Evolutionary conservation across 2,888 invertebrate genomes (phyloP).

Genomic region (Seira ritae): DNA sequence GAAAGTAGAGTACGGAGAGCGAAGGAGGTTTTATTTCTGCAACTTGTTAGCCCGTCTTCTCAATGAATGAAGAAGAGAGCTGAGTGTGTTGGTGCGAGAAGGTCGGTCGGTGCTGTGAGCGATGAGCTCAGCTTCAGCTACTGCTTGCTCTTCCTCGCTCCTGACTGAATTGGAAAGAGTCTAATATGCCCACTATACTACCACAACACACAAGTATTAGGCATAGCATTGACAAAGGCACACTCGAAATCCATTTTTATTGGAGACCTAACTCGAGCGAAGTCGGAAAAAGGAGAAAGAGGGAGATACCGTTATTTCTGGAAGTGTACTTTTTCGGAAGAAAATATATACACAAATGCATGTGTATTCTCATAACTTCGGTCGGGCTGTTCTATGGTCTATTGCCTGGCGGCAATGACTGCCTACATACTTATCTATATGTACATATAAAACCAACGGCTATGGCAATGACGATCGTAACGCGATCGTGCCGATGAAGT

Average conservation of each 20-base stretch:
- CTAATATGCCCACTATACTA: too few relatives aligned
- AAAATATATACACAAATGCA: not conserved
- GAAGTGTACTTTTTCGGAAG: not conserved
- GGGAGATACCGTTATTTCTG: too few relatives aligned
- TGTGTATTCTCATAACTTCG: not conserved
- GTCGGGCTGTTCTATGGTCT: not conserved
- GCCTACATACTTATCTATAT: too few relatives aligned
- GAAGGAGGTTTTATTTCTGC: not conserved
- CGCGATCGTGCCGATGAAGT: constrained; percentile 2
- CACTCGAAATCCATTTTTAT: not conserved
- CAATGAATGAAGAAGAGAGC: not conserved
- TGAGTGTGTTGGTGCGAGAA: too few relatives aligned
- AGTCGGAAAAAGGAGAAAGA: too few relatives aligned
- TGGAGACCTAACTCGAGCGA: too few relatives aligned
- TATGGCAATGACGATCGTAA: not conserved
- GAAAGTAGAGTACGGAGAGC: too few relatives aligned
- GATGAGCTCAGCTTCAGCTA: not conserved
- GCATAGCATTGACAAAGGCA: not conserved
- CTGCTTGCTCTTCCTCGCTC: not conserved
- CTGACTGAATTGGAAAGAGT: not conserved
- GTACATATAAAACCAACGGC: too few relatives aligned
- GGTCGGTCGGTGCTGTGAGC: not conserved
- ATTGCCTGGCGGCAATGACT: not conserved
- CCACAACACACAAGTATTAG: not conserved
- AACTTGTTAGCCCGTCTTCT: not conserved